Percentiles rank a stretch among this genome's conserved stretches.
Evolutionary conservation across 2,113 vertebrate genomes (phyloP).

Genomic region (Cochlearius cochlearius): DNA sequence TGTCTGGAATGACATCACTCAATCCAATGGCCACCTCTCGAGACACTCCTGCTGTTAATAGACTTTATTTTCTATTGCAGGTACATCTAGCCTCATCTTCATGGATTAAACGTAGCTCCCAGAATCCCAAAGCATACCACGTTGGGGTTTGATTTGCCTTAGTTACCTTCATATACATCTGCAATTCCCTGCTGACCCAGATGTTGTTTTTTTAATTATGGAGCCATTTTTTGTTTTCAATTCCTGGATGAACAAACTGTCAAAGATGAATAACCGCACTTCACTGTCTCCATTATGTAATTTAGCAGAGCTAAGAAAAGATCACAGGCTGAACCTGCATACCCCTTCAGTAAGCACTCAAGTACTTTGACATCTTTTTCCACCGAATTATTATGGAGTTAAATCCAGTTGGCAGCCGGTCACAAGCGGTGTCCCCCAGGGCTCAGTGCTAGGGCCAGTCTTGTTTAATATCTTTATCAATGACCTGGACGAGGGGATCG

Average conservation of each 20-base stretch:
- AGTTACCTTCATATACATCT: neutral
- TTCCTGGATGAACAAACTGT: neutral
- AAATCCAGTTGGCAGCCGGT: no score
- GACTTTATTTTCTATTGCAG: neutral
- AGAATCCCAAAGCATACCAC: neutral
- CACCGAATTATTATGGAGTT: neutral
- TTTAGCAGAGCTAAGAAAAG: neutral
- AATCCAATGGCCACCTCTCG: rapidly evolving
- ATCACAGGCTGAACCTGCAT: neutral
- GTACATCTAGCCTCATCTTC: neutral
- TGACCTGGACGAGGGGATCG: no score
- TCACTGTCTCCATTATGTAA: neutral
- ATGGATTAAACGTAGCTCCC: neutral
- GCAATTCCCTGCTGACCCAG: neutral
- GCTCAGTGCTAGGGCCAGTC: no score
- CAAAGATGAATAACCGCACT: neutral
- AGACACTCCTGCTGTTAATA: neutral
- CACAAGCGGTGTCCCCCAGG: no score
- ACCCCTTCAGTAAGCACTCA: neutral
- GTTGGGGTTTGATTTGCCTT: neutral
- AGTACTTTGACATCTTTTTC: neutral
- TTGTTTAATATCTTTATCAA: no score
- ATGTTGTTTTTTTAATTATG: neutral
- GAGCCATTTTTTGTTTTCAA: neutral
- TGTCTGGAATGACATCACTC: neutral